Conservation (phyloP, 2,797 vertebrate genomes). For the Bufotes viridis region DNA sequence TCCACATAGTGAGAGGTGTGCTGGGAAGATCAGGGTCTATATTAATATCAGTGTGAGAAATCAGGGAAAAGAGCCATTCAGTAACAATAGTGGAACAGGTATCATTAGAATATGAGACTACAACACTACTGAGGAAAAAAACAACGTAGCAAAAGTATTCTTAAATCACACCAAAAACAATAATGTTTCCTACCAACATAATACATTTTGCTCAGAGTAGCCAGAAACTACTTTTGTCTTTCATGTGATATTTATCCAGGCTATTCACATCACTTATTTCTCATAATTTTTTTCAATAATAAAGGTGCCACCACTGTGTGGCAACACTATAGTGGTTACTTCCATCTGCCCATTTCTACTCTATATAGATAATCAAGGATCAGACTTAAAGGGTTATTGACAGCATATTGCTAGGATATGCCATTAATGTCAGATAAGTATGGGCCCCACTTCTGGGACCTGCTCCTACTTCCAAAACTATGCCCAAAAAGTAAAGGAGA, state of each 20-base stretch:
- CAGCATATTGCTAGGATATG: too few relatives aligned
- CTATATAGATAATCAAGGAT: background rate
- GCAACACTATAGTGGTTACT: background rate
- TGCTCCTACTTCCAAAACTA: too few relatives aligned
- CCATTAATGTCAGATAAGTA: too few relatives aligned
- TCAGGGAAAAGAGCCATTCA: background rate
- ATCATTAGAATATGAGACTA: background rate
- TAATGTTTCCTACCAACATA: background rate
- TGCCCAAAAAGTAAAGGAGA: too few relatives aligned
- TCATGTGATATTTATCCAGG: too few relatives aligned
- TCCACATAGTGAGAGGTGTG: background rate
- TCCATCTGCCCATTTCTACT: background rate
- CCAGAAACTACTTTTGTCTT: too few relatives aligned
- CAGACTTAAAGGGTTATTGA: too few relatives aligned
- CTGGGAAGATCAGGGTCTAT: background rate
- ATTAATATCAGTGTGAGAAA: background rate
- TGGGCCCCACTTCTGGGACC: too few relatives aligned
- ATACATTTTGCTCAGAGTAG: background rate
- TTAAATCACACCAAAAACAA: background rate
- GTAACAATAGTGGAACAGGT: background rate
- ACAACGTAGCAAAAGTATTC: too few relatives aligned
- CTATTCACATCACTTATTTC: too few relatives aligned
- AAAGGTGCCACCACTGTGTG: too few relatives aligned
- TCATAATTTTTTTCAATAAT: background rate
- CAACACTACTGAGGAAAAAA: background rate